Evolutionary conservation across 2,113 vertebrate species (phyloP).

Genomic region (Saccopteryx bilineata): DNA sequence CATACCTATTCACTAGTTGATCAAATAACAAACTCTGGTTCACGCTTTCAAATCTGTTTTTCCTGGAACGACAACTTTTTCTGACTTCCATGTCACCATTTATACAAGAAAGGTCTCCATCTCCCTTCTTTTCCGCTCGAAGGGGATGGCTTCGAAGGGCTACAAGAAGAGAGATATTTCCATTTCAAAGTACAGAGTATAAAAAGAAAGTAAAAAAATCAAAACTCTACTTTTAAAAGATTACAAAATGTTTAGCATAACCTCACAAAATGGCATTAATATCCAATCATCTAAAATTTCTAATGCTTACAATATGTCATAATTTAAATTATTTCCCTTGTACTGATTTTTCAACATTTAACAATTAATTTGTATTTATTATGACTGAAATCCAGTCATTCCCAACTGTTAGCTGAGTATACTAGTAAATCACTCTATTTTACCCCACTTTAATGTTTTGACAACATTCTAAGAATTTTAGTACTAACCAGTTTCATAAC

Average conservation of each 20-base stretch:
- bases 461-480: constrained; percentile 63
- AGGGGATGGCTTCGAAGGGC: constrained; percentile 94
- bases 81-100: constrained; percentile 97
- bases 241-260: constrained; percentile 60
- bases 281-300: constrained; percentile 60
- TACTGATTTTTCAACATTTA: constrained; percentile 63
- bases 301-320: constrained; percentile 56
- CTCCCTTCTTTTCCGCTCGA: constrained; percentile 94
- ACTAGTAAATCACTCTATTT: constrained; percentile 60
- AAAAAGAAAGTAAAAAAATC: constrained; percentile 47
- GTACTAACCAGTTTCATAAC: constrained; percentile 62
- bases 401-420: constrained; percentile 7
- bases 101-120: constrained; percentile 95
- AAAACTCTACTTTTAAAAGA: constrained; percentile 78
- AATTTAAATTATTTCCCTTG: constrained; percentile 54
- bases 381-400: constrained; percentile 66
- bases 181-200: constrained; percentile 84
- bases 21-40: constrained; percentile 99
- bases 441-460: constrained; percentile 61
- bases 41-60: constrained; percentile 98
- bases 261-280: constrained; percentile 48
- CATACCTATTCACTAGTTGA: constrained; percentile 99
- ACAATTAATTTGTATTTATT: constrained; percentile 63
- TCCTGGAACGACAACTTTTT: constrained; percentile 96
- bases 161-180: constrained; percentile 86